Conservation (phyloP, 2,797 vertebrate species). For the Malacoctenus gilli region DNA sequence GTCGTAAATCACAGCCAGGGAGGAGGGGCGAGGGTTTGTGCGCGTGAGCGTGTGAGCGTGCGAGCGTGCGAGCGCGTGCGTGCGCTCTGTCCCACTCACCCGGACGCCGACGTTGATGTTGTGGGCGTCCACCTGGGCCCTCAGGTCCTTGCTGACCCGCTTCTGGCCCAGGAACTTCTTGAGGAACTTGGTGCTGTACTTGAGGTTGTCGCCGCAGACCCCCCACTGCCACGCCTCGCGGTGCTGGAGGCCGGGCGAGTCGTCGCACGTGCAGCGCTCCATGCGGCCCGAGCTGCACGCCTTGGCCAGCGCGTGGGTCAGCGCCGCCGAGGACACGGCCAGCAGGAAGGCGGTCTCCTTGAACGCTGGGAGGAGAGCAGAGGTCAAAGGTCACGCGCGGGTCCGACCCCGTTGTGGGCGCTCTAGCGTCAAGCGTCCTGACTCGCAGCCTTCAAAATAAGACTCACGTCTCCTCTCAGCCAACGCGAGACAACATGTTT, state of each 20-base stretch:
- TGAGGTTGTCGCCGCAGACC: slow-evolving; percentile 96
- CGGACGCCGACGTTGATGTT: slow-evolving; percentile 95
- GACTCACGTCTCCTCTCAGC: too few relatives aligned
- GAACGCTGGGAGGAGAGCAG: slow-evolving; percentile 83
- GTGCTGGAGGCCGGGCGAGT: slow-evolving; percentile 94
- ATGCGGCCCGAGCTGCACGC: slow-evolving; percentile 96
- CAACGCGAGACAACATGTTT: slow-evolving; percentile 43
- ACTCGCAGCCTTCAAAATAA: slow-evolving; percentile 18
- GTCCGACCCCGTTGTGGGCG: too few relatives aligned
- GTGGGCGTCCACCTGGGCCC: slow-evolving; percentile 92
- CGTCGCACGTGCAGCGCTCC: slow-evolving; percentile 98
- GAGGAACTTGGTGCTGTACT: slow-evolving; percentile 96
- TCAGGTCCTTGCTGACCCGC: slow-evolving; percentile 92
- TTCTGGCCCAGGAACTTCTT: slow-evolving; percentile 95
- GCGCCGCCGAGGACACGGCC: slow-evolving; percentile 90
- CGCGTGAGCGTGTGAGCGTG: not conserved
- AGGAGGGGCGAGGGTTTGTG: not conserved
- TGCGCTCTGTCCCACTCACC: slow-evolving; percentile 77
- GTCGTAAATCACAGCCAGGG: not conserved
- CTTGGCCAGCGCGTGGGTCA: slow-evolving; percentile 93
- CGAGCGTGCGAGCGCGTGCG: not conserved
- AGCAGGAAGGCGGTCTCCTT: slow-evolving; percentile 97
- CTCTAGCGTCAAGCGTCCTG: not conserved
- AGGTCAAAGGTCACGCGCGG: too few relatives aligned
- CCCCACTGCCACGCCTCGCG: slow-evolving; percentile 99